Evolutionary conservation across 2,797 vertebrate species (phyloP), one percentile per base, ranked within the genome.

Genomic region (Phataginus tricuspis): DNA sequence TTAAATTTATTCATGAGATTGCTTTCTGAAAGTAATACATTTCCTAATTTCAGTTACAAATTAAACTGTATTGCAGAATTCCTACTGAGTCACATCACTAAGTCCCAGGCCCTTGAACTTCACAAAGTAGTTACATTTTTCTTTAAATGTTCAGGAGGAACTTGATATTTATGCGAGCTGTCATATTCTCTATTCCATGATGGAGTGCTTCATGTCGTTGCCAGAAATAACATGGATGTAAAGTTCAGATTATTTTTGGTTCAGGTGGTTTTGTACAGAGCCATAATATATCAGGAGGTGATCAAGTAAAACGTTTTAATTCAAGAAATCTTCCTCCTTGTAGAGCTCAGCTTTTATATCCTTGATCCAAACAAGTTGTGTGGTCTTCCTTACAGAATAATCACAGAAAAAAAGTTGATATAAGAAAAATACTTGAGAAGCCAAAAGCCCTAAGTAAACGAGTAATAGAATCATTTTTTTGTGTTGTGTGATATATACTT

Each of bases 141-240:
- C 39, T 78, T 92, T 55, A 61, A 95, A 86, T 16, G 18, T 39
- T 45, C 34, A 69, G 34, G 80, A 90, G 25, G 25, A 55, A 42
- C 39, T 83, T 72, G 53, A 14, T 82, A 42, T 83, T 86, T 90
- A 61, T 45, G 27, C 16, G 39, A 64, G 25, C n/a, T 82, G 42
- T 55, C 14, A 9, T 90, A n/a, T 34, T 86, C 45, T 84, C 61
- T 42, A 19, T 45, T 45, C 15, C 51, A 1, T 49, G 42, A 37
- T 71, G 39, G 55, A 69, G 1, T 79, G 53, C 53, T 82, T 80
- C 61, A 15, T 59, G 5, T 71, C 37, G 25, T 63, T 92, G 55
- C 69, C 57, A 92, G 77, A 90, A 90, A 86, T 49, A 96, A 77
- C 1, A 74, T 15, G 55, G 69, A 82, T 88, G 75, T 75, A 89